Percentiles rank a stretch among this genome's conserved stretches.
Evolutionary conservation across 2,113 vertebrate species (phyloP).

Genomic region (Vulpes ferrilata): DNA sequence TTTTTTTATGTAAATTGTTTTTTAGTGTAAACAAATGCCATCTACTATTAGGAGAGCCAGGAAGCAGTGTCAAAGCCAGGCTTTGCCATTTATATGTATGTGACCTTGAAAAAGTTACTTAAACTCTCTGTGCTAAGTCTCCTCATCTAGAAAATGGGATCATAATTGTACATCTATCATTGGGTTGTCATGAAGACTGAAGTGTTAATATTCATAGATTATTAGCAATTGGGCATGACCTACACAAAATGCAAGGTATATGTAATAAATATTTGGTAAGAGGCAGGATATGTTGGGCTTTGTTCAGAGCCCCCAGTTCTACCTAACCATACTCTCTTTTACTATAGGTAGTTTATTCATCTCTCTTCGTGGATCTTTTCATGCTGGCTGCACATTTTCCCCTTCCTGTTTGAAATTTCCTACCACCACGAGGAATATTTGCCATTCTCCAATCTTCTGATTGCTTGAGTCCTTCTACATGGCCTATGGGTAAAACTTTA

Average conservation of each 20-base stretch:
- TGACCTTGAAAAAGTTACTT: neutral
- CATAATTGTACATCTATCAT: neutral
- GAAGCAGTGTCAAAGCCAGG: no score
- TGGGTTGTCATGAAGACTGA: neutral
- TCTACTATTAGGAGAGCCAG: neutral
- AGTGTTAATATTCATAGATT: neutral
- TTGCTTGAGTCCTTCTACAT: no score
- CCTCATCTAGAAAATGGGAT: neutral
- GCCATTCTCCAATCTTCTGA: neutral
- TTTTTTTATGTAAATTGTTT: no score
- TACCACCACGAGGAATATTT: neutral
- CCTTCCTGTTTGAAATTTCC: neutral
- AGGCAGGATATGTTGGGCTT: neutral
- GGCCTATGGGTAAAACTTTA: neutral
- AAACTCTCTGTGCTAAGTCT: neutral
- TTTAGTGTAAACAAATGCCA: neutral
- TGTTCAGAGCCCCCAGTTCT: neutral
- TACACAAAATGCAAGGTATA: neutral
- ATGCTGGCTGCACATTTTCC: neutral
- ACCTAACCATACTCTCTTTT: neutral
- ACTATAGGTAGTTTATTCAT: neutral
- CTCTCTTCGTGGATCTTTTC: neutral
- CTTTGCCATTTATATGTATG: neutral
- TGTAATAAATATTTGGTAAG: neutral
- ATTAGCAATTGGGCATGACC: neutral